Evolutionary conservation across 2,113 vertebrate species (phyloP).

Genomic region (Anseranas semipalmata): DNA sequence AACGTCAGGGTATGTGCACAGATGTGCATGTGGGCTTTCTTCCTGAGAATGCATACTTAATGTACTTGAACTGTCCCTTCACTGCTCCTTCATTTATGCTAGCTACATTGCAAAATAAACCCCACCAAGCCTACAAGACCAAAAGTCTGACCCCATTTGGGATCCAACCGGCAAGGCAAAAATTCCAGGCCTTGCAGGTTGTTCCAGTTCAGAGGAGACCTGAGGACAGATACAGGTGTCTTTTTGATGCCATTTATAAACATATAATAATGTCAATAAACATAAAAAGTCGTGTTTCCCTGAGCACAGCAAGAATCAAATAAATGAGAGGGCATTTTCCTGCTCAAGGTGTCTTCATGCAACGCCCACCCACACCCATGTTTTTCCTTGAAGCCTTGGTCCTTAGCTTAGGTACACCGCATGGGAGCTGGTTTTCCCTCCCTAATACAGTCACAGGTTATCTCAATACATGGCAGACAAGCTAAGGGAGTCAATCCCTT

Average conservation of each 20-base stretch:
- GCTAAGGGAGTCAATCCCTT: background rate
- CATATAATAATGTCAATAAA: background rate
- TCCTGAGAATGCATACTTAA: background rate
- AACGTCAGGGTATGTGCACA: background rate
- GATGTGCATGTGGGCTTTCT: background rate
- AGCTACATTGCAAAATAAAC: background rate
- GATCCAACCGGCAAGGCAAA: background rate
- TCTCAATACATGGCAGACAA: background rate
- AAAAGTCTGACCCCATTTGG: background rate
- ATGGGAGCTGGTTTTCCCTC: background rate
- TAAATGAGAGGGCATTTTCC: background rate
- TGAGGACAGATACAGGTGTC: background rate
- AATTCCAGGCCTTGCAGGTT: background rate
- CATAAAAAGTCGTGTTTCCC: background rate
- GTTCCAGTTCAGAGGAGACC: background rate
- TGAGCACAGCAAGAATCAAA: background rate
- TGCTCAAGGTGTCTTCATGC: background rate
- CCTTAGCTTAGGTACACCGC: background rate
- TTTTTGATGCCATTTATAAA: slow-evolving; percentile 5
- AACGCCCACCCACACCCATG: background rate
- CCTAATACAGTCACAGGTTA: background rate
- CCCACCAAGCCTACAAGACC: background rate
- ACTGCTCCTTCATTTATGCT: background rate
- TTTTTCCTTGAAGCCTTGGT: background rate
- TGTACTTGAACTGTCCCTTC: background rate